Conservation (phyloP, 2,888 invertebrate species). For the Eupithecia dodoneata region DNA sequence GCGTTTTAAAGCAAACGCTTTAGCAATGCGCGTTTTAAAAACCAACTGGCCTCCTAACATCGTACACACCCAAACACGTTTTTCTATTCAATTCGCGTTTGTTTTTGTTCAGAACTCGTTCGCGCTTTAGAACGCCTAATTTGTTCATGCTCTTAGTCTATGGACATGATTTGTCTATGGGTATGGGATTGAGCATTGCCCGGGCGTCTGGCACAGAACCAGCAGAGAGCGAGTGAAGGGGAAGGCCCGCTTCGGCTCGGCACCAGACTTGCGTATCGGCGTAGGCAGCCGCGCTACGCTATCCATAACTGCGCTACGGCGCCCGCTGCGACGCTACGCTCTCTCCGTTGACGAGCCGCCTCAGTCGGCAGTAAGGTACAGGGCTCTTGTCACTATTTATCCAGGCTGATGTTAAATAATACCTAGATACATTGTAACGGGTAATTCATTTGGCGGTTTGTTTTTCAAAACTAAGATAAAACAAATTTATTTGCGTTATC, state of each 20-base stretch:
- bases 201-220: conserved; percentile 62
- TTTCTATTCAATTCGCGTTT: background rate
- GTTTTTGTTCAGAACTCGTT: background rate
- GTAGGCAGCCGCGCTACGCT: conserved; percentile 63
- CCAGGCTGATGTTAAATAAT: background rate
- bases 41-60: no score
- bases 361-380: conserved; percentile 77
- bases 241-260: conserved; percentile 83
- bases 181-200: conserved; percentile 11
- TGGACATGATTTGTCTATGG: background rate
- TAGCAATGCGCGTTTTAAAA: background rate
- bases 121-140: background rate
- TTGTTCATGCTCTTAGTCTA: background rate
- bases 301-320: conserved; percentile 71
- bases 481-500: no score
- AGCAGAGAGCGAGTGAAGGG: conserved; percentile 62
- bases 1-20: background rate
- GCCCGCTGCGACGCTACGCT: conserved; percentile 89
- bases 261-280: conserved; percentile 83
- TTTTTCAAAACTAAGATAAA: no score
- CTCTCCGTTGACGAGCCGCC: conserved; percentile 91
- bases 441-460: no score
- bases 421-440: background rate
- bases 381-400: background rate
- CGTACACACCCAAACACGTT: background rate